Evolutionary conservation across 2,113 vertebrate genomes (phyloP).

Genomic region (Siphamia tubifer): DNA sequence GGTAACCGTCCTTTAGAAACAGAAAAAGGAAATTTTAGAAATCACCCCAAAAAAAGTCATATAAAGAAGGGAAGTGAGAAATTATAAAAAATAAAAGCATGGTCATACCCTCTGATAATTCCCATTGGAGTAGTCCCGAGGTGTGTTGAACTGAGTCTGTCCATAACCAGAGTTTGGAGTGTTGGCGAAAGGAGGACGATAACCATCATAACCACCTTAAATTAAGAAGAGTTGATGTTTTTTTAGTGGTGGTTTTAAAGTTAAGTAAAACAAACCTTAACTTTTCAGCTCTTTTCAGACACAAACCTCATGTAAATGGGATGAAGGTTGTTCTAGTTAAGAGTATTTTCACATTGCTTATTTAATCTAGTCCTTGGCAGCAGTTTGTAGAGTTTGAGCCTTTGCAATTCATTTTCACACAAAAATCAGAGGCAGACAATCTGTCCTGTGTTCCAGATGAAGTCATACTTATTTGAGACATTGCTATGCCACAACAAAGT

Average conservation of each 20-base stretch:
- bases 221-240: background rate
- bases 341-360: too few relatives aligned
- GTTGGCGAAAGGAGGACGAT: constrained; percentile 92
- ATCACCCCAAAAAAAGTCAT: background rate
- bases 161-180: constrained; percentile 93
- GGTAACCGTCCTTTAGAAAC: constrained; percentile 91
- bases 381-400: too few relatives aligned
- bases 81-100: background rate
- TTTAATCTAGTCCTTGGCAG: too few relatives aligned
- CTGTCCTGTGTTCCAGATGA: too few relatives aligned
- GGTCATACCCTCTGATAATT: constrained; percentile 90
- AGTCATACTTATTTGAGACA: too few relatives aligned
- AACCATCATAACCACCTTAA: constrained; percentile 93
- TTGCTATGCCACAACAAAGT: too few relatives aligned
- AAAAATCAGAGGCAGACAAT: too few relatives aligned
- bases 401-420: too few relatives aligned
- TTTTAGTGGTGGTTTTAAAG: background rate
- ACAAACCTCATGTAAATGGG: background rate
- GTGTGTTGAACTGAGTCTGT: constrained; percentile 91
- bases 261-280: background rate
- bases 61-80: background rate
- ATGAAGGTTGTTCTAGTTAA: too few relatives aligned
- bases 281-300: background rate
- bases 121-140: constrained; percentile 91
- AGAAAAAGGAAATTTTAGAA: constrained; percentile 18